Base-by-base conservation (phyloP, 2,888 invertebrate genomes). In the Agrenia bidenticulata region DNA sequence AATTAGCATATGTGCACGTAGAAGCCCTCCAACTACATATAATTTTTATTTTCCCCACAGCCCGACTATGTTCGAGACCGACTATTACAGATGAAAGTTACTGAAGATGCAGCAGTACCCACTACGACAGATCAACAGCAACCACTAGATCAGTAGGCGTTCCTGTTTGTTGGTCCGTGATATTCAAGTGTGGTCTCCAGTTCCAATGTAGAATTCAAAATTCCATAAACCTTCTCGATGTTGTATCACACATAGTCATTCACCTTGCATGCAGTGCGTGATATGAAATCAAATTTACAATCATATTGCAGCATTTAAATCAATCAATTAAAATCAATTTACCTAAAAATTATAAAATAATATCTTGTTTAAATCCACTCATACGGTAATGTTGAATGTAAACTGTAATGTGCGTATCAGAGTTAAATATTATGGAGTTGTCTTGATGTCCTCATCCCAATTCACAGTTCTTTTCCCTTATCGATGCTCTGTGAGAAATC, bases 61-160 rank as follows among this genome's bases (percentile, higher is more conserved):
- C 51, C 63, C 23, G 63, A 63, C 17, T 63, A 63, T 26, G 63
- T 63, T 23, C 63, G 58, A 19, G 63, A 63, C 13, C 63, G 63
- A 21, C 19, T 57, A 39, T 17, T 57, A 37, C 56, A 57, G 41
- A 57, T 57, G 56, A n/a, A 57, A 39, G 37, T n/a, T 9, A 41
- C 41, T 9, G 56, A 57, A 39, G 56, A 57, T 9, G 39, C 56
- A 17, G 9, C 7, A n/a, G 39, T n/a, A 15, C 45, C 45, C 19
- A 5, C 41, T 15, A 27, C 11, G 2, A 7, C 9, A 37, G 17
- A 21, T 39, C 55, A 21, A 11, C 41, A 27, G 19, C 56, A 57
- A 23, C 56, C 32, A 32, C 32, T 37, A 57, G 56, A 57, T 57
- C 56, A 57, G 56, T 57, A 41, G 24, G 41, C n/a, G 11, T 17